A percentile compares a stretch with the other conserved stretches of the same genome.
Conservation (phyloP, 1,140 invertebrate species). For the Teleogryllus occipitalis region DNA sequence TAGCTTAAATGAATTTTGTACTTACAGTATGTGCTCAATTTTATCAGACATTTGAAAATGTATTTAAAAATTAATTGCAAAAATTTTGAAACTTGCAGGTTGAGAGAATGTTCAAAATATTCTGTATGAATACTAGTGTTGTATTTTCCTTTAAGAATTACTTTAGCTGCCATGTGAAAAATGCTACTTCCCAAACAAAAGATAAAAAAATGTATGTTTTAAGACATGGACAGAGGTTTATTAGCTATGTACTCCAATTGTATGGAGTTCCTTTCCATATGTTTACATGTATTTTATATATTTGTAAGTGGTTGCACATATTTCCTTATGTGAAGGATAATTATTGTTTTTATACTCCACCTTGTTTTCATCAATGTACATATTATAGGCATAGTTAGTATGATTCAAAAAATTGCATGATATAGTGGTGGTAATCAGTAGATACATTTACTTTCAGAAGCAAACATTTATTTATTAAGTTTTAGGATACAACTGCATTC, state of each 20-base stretch:
- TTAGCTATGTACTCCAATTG: neutral
- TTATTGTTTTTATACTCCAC: neutral
- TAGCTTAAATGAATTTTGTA: too few relatives aligned
- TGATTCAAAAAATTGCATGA: neutral
- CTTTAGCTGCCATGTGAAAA: too few relatives aligned
- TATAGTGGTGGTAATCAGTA: neutral
- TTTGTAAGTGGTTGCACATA: constrained; percentile 4
- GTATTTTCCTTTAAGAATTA: too few relatives aligned
- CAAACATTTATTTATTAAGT: neutral
- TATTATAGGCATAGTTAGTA: neutral
- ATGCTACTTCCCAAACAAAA: too few relatives aligned
- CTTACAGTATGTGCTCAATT: too few relatives aligned
- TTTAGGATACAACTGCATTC: neutral
- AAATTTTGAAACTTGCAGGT: too few relatives aligned
- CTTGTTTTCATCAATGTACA: neutral
- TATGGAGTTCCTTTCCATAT: neutral
- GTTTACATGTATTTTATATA: neutral
- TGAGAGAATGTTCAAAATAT: too few relatives aligned
- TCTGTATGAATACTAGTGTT: too few relatives aligned
- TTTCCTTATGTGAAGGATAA: constrained; percentile 1
- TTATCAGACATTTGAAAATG: too few relatives aligned
- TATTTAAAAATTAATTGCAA: too few relatives aligned
- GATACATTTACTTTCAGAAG: neutral
- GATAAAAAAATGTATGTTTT: neutral
- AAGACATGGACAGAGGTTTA: neutral